Base-by-base conservation (phyloP, 1,140 invertebrate species). In the Panagrolaimus sp. region DNA sequence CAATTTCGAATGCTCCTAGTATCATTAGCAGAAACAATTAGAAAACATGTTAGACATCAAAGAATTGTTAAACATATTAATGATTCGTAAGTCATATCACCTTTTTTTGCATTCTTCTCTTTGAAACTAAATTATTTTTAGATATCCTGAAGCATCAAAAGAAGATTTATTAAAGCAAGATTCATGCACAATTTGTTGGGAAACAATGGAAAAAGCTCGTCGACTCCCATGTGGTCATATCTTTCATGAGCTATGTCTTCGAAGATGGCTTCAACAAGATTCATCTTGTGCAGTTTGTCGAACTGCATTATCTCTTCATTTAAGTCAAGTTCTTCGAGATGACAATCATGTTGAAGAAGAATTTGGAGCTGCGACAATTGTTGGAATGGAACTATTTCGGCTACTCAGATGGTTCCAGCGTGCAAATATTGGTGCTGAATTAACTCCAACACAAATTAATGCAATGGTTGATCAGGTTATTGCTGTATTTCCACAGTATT, bases 281-380 rank as follows among this genome's bases (percentile, higher is more conserved):
- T 76, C 74, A 9, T 73, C 70, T 42, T 76, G 74, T 67, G 74
- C 74, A n/a, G 73, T 76, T 25, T 76, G 74, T 65, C 71, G 74
- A 23, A 57, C 74, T 47, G 20, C 74, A 16, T 45, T 76, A 8
- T 53, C 74, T 8, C 62, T 75, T 11, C 78, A 75, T 65, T 48
- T 75, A 27, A 74, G 71, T 65, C 53, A 76, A 14, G 43, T 66
- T 13, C 65, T 69, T 13, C 67, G 67, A 9, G 63, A 53, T 23
- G 63, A 23, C 66, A 69, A n/a, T 43, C 48, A 65, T n/a, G 51
- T 20, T 31, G 16, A 70, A 25, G 47, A 47, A n/a, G 43, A 46
- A 27, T 42, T 45, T 57, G 66, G 46, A 45, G 27, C 51, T 20
- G 27, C 20, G 9, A 57, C 51, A 57, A 20, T 57, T 20, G 31